Evolutionary conservation across 2,797 vertebrate species (phyloP), one percentile per base, ranked within the genome.

Genomic region (Florisuga fusca): DNA sequence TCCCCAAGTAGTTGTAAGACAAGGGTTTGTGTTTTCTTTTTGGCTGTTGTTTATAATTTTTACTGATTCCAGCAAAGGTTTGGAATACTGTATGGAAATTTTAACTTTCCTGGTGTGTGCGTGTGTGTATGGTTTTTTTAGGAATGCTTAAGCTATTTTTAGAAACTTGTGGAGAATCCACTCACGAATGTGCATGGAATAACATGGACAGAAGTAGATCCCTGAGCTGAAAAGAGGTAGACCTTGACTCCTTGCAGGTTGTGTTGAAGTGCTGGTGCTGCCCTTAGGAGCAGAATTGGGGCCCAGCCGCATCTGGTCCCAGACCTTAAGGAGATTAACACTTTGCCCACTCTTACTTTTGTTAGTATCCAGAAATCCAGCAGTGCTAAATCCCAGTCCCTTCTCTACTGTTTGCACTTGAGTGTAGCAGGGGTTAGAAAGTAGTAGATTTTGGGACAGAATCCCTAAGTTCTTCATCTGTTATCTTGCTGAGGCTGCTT

Each of bases 11-110:
- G 91, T 92, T 92, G 79, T 79, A 92, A 96, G 93, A 89, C 84
- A 91, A 83, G 92, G 78, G 89, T 34, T 94, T 96, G 90, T 95
- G 94, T 89, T 96, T 96, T 73, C 93, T 85, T 95, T 94, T 94
- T 90, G 93, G 57, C 63, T 51, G 82, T 90, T 96, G 91, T 94
- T 96, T 90, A 94, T 92, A 3, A 71, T 77, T 95, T 96, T 92
- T 91, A 83, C 77, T 50, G 81, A 89, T 93, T 92, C 84, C 89
- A 84, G 83, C 66, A 61, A 95, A 72, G 59, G 87, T 88, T 53
- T 78, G 90, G 84, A 83, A 84, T 14, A 4, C 87, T 38, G 45
- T 53, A 25, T 79, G 83, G 87, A 93, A 94, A 82, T 84, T 81
- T 79, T 71, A 73, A 17, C 73, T 88, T 93, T 81, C 19, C 34